These are phyloP conservation scores for Chelon labrosus DNA, from an alignment of 2,797 vertebrate genomes.

Conservation along the genomic window DNA sequence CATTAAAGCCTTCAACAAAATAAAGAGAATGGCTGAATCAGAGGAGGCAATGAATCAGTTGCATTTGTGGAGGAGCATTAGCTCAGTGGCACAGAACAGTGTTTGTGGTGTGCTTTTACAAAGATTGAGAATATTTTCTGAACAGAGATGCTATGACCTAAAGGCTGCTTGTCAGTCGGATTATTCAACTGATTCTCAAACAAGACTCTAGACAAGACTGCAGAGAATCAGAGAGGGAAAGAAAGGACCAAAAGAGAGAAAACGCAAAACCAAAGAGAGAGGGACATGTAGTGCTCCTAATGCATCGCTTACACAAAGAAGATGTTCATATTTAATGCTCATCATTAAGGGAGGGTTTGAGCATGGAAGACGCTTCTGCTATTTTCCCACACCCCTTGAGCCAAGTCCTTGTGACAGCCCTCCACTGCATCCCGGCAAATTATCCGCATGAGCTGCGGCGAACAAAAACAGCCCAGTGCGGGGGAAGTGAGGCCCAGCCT, in stretches of 20 bases:
- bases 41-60: conserved; percentile 14
- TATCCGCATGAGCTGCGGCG: conserved; percentile 85
- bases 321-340: conserved; percentile 87
- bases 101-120: conserved; percentile 73
- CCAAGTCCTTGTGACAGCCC: conserved; percentile 89
- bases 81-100: conserved; percentile 61
- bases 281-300: conserved; percentile 67
- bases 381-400: conserved; percentile 88
- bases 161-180: conserved; percentile 78
- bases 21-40: conserved; percentile 23
- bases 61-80: conserved; percentile 48
- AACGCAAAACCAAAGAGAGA: conserved; percentile 60
- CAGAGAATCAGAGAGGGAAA: conserved; percentile 47
- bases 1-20: conserved; percentile 30
- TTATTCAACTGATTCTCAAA: conserved; percentile 79
- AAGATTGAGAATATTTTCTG: conserved; percentile 69
- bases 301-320: conserved; percentile 83
- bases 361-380: conserved; percentile 85
- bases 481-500: conserved; percentile 82
- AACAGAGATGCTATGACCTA: conserved; percentile 73
- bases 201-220: conserved; percentile 66
- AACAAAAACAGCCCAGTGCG: conserved; percentile 88
- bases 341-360: conserved; percentile 82
- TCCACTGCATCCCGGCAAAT: conserved; percentile 88
- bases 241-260: conserved; percentile 53